Percentiles rank a stretch among this genome's conserved stretches.
Evolutionary conservation across 2,888 invertebrate species (phyloP).

Genomic region (Sesamia inferens): DNA sequence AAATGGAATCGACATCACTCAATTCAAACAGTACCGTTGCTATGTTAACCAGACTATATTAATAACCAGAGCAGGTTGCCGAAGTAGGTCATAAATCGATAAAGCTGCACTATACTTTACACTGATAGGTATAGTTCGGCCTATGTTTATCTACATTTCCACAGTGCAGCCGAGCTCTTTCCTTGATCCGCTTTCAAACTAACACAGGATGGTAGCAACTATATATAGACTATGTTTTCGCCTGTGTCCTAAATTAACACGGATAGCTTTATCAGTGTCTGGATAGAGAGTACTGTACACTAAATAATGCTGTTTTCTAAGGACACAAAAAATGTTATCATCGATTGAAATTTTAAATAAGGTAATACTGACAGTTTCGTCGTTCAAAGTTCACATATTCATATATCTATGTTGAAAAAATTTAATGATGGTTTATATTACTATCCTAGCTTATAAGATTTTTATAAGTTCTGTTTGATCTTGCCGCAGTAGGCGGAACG

Average conservation of each 20-base stretch:
- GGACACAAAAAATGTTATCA: not conserved
- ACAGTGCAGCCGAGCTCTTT: slow-evolving; percentile 50
- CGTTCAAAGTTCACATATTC: slow-evolving; percentile 12
- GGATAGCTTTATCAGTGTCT: slow-evolving; percentile 1
- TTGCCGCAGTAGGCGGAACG: slow-evolving; percentile 20
- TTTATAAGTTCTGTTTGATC: slow-evolving; percentile 13
- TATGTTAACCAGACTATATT: not conserved
- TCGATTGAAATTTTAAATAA: not conserved
- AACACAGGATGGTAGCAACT: slow-evolving; percentile 46
- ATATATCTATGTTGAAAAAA: slow-evolving; percentile 2
- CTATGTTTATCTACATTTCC: slow-evolving; percentile 40
- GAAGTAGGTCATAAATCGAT: slow-evolving; percentile 59
- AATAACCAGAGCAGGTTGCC: slow-evolving; percentile 33
- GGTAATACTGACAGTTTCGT: not conserved
- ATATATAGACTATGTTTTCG: slow-evolving; percentile 26
- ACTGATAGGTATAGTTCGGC: slow-evolving; percentile 40
- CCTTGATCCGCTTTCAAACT: slow-evolving; percentile 60
- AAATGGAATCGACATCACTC: not conserved
- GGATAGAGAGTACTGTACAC: not conserved
- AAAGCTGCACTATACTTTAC: slow-evolving; percentile 48
- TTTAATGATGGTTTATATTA: slow-evolving; percentile 6
- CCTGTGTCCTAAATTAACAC: slow-evolving; percentile 20
- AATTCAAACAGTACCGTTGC: not conserved
- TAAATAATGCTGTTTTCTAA: not conserved
- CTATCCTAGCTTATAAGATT: slow-evolving; percentile 22